Conservation (phyloP, 2,888 invertebrate genomes). For the Diloba caeruleocephala region DNA sequence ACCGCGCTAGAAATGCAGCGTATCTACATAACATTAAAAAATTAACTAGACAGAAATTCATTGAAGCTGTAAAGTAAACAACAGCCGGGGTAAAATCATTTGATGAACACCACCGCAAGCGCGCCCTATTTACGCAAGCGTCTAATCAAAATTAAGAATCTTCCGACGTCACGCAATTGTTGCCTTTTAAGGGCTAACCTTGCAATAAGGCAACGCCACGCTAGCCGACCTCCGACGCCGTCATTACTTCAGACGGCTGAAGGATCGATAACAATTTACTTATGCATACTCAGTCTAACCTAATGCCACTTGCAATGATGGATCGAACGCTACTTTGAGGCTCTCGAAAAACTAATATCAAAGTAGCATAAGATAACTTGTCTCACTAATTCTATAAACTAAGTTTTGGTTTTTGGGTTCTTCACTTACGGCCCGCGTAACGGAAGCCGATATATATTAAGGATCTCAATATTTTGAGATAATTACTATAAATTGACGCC, state of each 20-base stretch:
- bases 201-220: slow-evolving; percentile 45
- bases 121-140: slow-evolving; percentile 75
- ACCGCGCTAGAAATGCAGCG: not conserved
- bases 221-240: slow-evolving; percentile 45
- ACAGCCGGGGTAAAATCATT: slow-evolving; percentile 69
- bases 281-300: slow-evolving; percentile 70
- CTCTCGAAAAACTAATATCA: slow-evolving; percentile 17
- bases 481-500: too few species aligned
- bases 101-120: slow-evolving; percentile 75
- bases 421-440: too few species aligned
- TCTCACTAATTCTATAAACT: slow-evolving; percentile 1
- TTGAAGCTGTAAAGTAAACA: slow-evolving; percentile 72
- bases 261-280: slow-evolving; percentile 78
- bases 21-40: slow-evolving; percentile 3
- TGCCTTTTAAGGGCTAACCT: slow-evolving; percentile 61
- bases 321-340: slow-evolving; percentile 52
- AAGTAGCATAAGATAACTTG: slow-evolving; percentile 13
- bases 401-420: slow-evolving; percentile 14
- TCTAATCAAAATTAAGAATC: slow-evolving; percentile 82
- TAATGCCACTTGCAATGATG: slow-evolving; percentile 67
- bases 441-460: too few species aligned
- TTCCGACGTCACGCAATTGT: slow-evolving; percentile 77
- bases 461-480: too few species aligned
- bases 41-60: slow-evolving; percentile 22
- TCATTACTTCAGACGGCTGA: slow-evolving; percentile 54